Evolutionary conservation across 1,140 invertebrate genomes (phyloP), one percentile per base, ranked within the genome.

Genomic region (Aphidius gifuensis): DNA sequence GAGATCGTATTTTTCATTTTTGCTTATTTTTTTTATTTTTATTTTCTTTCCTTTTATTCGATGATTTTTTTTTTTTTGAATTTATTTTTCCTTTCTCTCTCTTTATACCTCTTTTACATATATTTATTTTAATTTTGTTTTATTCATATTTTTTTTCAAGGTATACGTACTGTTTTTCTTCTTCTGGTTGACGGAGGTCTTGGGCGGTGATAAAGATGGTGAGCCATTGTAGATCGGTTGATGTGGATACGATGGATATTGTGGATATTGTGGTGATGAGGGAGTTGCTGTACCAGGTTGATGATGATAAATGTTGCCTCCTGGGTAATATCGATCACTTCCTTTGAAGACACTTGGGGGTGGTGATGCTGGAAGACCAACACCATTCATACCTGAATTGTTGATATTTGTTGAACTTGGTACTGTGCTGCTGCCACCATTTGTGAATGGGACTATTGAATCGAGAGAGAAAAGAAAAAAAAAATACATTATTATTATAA

Each of bases 311-410:
- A 79, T 71, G 67, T 70, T 81, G 67, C 72, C 68, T 66, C 72
- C 72, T 51, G 78, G 77, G 63, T 79, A 79, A 68, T 71, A 76
- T 70, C 75, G 74, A 62, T 80, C 78, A 63, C 73, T 68, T 54
- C 76, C 76, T 70, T 79, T 79, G 73, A 70, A 70, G 38, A 80
- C 76, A 67, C 72, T 77, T 58, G 84, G 83, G 46, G 71, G 75
- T 73, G 70, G 83, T 71, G 66, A 81, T 71, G 77, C 73, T 57
- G 74, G 77, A 66, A 76, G 73, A 76, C 66, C 77, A 68, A 68
- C 75, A 64, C 64, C 83, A 84, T 84, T 72, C 84, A 86, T 57
- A 82, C 76, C 76, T 67, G 74, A 69, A 66, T 79, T 68, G 32
- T 72, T 75, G 55, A 70, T 75, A 64, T 73, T 75, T 38, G 78